Evolutionary conservation across 2,888 invertebrate species (phyloP), one percentile per base, ranked within the genome.

Genomic region (Himalopsyche tibetana): DNA sequence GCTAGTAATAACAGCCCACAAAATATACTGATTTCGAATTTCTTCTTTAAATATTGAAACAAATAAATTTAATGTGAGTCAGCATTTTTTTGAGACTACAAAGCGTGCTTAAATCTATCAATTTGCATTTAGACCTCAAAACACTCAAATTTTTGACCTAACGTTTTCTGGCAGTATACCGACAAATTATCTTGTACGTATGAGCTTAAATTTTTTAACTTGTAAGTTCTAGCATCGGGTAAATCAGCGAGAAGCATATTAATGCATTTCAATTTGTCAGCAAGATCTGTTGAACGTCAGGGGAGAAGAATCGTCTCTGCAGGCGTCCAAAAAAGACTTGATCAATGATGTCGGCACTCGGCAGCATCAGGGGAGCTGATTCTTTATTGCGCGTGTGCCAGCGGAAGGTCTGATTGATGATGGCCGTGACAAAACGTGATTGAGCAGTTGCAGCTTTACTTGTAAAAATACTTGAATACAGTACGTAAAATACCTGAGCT

Each of bases 251-350:
- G 74, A 74, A 74, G 38, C 74, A 12, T 74, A 74, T 74, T 74
- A 74, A 74, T 74, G 74, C 1, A 15, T 5, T 28, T 12, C 19
- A 36, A 74, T 74, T 74, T 74, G 74, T 74, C 69, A 69, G 69
- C 12, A 28, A 19, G 69, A 12, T 69, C 74, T 74, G 74, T 74
- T 74, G 74, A 36, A 74, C 36, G 74, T 74, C 74, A 38, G 8
- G 74, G 36, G 74, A 36, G 74, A 74, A 12, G 74, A 74, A 74
- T 28, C 74, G 36, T 28, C 36, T 28, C 74, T 74, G 38, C 74
- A 74, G 36, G 74, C 74, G 74, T 36, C 38, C 74, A 74, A 74
- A 74, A 74, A 74, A 74, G 74, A 74, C 74, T 74, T 74, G 74
- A 74, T 74, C 74, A 36, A 74, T 74, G 74, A 74, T 38, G 36